Percentiles rank a stretch among this genome's conserved stretches.
These are phyloP conservation scores for Metopia argyrocephala DNA, from an alignment of 2,888 invertebrate species.

Conservation along the genomic window DNA sequence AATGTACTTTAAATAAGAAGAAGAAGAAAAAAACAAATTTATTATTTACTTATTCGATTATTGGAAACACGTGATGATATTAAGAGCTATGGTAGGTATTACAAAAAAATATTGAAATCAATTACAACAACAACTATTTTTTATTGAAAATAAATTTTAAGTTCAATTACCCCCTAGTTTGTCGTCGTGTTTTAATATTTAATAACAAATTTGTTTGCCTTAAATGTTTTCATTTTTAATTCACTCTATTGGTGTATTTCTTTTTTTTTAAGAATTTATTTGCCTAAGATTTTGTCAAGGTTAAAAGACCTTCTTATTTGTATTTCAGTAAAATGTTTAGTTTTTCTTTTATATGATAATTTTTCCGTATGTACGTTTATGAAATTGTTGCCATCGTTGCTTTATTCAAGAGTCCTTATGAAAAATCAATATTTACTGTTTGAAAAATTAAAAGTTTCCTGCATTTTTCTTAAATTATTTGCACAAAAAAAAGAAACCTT, in stretches of 20 bases:
- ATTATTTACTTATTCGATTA: neutral
- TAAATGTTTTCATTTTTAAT: neutral
- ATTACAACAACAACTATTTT: neutral
- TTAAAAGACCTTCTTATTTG: slow-evolving; percentile 9
- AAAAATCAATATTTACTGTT: slow-evolving; percentile 45
- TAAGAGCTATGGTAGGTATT: slow-evolving; percentile 39
- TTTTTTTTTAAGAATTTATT: too few relatives aligned
- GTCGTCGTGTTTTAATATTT: slow-evolving; percentile 2
- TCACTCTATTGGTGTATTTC: too few relatives aligned
- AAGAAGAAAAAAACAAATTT: neutral
- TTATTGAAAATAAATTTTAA: slow-evolving; percentile 15
- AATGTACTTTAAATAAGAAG: neutral
- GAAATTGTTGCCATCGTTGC: neutral
- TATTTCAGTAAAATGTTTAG: neutral
- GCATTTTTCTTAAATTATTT: too few relatives aligned
- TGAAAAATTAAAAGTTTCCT: neutral
- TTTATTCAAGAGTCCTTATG: neutral
- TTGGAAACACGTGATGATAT: neutral
- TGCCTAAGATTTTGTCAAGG: slow-evolving; percentile 15
- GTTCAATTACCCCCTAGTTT: slow-evolving; percentile 20
- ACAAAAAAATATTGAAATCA: neutral
- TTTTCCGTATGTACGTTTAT: neutral
- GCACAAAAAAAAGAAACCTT: too few relatives aligned
- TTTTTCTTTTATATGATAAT: neutral
- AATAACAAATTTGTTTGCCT: neutral